Evolutionary conservation across 2,888 invertebrate genomes (phyloP), one percentile per base, ranked within the genome.

Genomic region (Caenorhabditis sp.): DNA sequence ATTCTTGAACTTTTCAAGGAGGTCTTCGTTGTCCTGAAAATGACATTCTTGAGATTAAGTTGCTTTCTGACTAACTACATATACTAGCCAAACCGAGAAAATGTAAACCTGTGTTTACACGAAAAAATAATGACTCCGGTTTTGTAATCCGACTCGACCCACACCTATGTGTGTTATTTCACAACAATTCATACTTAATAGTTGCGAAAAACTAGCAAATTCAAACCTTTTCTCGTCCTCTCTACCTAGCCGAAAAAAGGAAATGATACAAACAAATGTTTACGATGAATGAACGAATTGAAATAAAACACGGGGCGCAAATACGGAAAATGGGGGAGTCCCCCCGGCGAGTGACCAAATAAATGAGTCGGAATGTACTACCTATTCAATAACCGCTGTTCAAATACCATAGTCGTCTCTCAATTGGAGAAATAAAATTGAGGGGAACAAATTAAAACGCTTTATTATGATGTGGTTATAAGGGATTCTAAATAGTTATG

Each of bases 311-410:
- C 68, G 26, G 66, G 22, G 24, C 41, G 59, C 49, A 75, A 64
- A 64, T 51, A 76, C 14, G 16, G 14, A 19, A 10, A 10, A 38
- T 10, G 12, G 61, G 41, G 49, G 49, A 49, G 49, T 6, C 38
- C 38, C 38, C 38, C 31, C 4, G 6, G 61, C 41, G 35, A 61
- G 54, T 68, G 69, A 61, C 54, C 77, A 77, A 77, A 77, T 70
- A 77, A 70, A 70, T 70, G 70, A 70, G 63, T 70, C 70, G 63
- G 44, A 70, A 56, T 77, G 61, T 35, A 44, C 44, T 77, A 70
- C 69, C 76, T 61, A 77, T 61, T 77, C 76, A 77, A 77, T 70
- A 70, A 61, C 63, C 41, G 59, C 76, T 77, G 77, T 77, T 77
- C 70, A 77, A 70, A 77, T 61, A 77, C 24, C 10, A 44, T 41